phyloP scores from a whole-genome alignment of 2,113 vertebrate species.

The Alectura lathami region DNA sequence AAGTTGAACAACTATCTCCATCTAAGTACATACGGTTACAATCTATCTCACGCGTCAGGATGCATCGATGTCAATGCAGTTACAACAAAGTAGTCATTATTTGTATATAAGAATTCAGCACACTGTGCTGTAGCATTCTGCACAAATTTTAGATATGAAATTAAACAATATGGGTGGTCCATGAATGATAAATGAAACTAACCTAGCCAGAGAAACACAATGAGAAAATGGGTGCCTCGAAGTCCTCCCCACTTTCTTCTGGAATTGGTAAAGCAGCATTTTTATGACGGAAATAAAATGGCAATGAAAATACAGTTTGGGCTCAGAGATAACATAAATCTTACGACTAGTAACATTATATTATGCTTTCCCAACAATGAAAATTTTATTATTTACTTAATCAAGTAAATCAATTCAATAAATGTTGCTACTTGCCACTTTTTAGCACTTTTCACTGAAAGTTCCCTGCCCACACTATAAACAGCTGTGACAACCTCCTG shows the following conservation, averaged over 20 bases:
- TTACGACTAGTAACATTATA: constrained; percentile 47
- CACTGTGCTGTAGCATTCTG: not conserved
- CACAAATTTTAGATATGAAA: not conserved
- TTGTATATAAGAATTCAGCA: not conserved
- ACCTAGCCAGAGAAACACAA: constrained; percentile 23
- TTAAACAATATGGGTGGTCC: not conserved
- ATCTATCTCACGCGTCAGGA: not conserved
- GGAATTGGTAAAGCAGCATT: not conserved
- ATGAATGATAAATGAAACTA: not conserved
- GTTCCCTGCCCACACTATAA: not conserved
- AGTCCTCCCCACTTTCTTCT: not conserved
- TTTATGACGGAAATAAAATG: constrained; percentile 45
- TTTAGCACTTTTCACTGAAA: constrained; percentile 3
- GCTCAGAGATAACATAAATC: not conserved
- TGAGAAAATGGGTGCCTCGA: not conserved
- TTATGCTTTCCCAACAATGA: constrained; percentile 33
- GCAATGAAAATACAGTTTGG: constrained; percentile 47
- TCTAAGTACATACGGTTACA: not conserved
- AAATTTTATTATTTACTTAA: constrained; percentile 57
- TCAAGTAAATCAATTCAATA: constrained; percentile 40
- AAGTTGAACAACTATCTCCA: not conserved
- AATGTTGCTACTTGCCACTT: not conserved
- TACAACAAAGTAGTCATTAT: not conserved
- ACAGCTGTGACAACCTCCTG: not conserved
- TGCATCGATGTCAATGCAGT: not conserved